Evolutionary conservation across 1,140 invertebrate species (phyloP).

Genomic region (Ceratosolen solmsi): DNA sequence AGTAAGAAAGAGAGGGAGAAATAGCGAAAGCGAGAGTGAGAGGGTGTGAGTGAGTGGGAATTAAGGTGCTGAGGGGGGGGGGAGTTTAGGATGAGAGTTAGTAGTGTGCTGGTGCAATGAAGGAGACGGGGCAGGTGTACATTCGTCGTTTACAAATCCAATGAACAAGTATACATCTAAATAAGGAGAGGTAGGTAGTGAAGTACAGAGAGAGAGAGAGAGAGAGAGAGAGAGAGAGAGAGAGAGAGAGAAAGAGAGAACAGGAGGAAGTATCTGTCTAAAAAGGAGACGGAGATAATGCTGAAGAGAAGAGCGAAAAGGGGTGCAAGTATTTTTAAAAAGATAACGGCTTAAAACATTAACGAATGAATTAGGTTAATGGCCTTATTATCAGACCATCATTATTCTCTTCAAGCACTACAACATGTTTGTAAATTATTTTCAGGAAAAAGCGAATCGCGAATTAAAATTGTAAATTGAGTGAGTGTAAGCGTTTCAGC

Average conservation of each 20-base stretch:
- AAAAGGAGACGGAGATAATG: too few species aligned
- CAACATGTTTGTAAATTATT: background rate
- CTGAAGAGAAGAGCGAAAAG: background rate
- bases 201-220: background rate
- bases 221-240: background rate
- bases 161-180: too few species aligned
- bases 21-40: too few species aligned
- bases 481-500: background rate
- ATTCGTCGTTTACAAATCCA: background rate
- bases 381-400: background rate
- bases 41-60: background rate
- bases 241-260: background rate
- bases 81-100: background rate
- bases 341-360: background rate
- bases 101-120: constrained; percentile 14
- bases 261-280: too few species aligned
- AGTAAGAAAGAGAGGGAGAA: background rate
- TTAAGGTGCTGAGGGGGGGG: background rate
- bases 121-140: constrained; percentile 37
- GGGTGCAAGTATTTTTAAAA: background rate
- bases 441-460: background rate
- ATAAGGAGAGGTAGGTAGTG: background rate
- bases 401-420: background rate
- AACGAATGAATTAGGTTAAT: constrained; percentile 31
- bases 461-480: background rate